phyloP scores from a whole-genome alignment of 2,888 invertebrate genomes.

The Hyppa rectilinea region DNA sequence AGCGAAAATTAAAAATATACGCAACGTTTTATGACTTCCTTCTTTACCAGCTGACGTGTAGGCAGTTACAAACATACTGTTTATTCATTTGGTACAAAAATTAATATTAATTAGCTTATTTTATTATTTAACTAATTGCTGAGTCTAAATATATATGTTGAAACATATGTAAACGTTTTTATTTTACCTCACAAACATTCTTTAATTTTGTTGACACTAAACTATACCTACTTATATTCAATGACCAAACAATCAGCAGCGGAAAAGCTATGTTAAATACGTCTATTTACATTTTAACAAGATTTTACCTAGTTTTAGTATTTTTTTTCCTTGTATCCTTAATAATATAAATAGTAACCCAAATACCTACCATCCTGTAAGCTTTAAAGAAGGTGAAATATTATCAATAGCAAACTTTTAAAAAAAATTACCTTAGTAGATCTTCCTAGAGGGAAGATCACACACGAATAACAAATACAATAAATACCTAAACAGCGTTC shows the following conservation, averaged over 20 bases:
- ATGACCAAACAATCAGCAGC: neutral
- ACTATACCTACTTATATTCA: too few species aligned
- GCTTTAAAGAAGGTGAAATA: neutral
- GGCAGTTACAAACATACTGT: neutral
- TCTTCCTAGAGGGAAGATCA: neutral
- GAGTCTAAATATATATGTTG: neutral
- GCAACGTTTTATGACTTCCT: constrained; percentile 5
- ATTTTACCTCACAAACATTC: constrained; percentile 6
- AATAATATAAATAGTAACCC: too few species aligned
- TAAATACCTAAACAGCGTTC: neutral
- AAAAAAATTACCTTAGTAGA: neutral
- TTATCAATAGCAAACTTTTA: neutral
- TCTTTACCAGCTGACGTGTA: neutral
- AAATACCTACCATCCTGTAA: neutral
- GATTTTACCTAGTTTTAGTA: constrained; percentile 2
- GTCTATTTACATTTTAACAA: constrained; percentile 11
- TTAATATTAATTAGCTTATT: constrained; percentile 8
- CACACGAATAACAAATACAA: neutral
- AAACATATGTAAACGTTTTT: constrained; percentile 23
- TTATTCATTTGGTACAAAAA: constrained; percentile 16
- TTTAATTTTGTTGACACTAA: neutral
- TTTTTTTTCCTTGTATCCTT: neutral
- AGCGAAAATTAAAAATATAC: constrained; percentile 28
- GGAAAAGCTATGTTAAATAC: constrained; percentile 2
- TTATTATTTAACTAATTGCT: constrained; percentile 4